Percentiles rank a stretch among this genome's conserved stretches.
Conservation (phyloP, 2,888 invertebrate genomes). For the Trichogramma evanescens region DNA sequence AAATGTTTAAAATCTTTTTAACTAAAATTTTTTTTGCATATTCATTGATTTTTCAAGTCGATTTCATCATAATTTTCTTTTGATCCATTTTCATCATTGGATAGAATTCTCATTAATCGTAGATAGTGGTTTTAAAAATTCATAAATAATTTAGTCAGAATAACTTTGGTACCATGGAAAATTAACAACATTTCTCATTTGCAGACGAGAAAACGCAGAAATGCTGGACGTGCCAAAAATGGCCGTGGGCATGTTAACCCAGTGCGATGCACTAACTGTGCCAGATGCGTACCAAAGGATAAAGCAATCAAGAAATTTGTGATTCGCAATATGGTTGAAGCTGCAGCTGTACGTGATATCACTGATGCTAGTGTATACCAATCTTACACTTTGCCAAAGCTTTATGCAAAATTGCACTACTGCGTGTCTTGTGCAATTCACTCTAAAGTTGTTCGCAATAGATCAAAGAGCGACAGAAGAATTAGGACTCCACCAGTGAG, state of each 20-base stretch:
- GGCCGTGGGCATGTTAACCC: slow-evolving; percentile 98
- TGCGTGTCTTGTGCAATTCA: slow-evolving; percentile 99
- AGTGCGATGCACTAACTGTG: slow-evolving; percentile 98
- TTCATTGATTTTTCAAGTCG: too few species aligned
- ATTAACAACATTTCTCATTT: slow-evolving; percentile 31
- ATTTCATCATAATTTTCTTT: too few species aligned
- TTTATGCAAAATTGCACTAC: slow-evolving; percentile 98
- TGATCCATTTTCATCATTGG: too few species aligned
- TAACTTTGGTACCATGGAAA: too few species aligned
- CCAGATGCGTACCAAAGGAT: slow-evolving; percentile 97
- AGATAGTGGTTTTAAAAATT: too few species aligned
- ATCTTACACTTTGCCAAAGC: slow-evolving; percentile 90
- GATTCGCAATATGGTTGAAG: slow-evolving; percentile 98
- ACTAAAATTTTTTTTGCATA: too few species aligned
- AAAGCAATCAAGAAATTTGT: slow-evolving; percentile 99
- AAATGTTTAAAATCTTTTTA: too few species aligned
- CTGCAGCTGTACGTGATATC: slow-evolving; percentile 96
- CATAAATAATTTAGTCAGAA: too few species aligned
- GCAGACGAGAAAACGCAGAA: slow-evolving; percentile 94
- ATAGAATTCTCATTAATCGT: too few species aligned
- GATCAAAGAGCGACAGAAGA: slow-evolving; percentile 92
- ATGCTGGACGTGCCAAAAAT: slow-evolving; percentile 98
- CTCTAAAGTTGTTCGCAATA: slow-evolving; percentile 98
- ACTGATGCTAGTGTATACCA: slow-evolving; percentile 95
- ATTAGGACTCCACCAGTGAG: slow-evolving; percentile 94